Evolutionary conservation across 2,888 invertebrate species (phyloP), one percentile per base, ranked within the genome.

Genomic region (Apodemia mormo): DNA sequence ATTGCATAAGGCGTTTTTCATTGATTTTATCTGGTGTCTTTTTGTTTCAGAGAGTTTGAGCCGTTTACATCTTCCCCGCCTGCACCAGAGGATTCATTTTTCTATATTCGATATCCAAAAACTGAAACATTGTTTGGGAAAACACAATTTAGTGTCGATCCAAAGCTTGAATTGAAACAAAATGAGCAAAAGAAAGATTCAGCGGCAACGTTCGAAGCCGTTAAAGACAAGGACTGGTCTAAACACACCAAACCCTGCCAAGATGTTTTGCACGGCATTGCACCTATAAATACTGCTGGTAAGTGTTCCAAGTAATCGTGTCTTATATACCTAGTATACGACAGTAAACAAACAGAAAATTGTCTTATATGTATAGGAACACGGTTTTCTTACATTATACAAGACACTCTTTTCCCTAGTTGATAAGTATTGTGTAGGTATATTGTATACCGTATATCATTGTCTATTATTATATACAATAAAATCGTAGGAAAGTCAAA

Each of bases 81-180:
- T 2, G 94, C 95, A 40, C 94, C 95, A 61, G 96, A 96, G 85
- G 96, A 96, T 80, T 95, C 95, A 68, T 96, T 96, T 83, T 95
- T 96, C 84, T 95, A 94, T 82, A 94, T 96, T 77, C 94, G 95
- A 68, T 96, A 96, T 82, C 95, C 95, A 14, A 93, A 87, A 78
- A 81, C 89, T 8, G 88, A 92, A 49, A 82, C 77, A n/a, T 72
- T 92, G 65, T 88, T 91, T 70, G 87, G 88, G 22, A 86, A 87
- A 71, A 72, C 82, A n/a, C 85, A 81, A 68, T 66, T 80, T 8
- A 80, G 83, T 52, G 85, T 85, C 12, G 68, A 82, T 22, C 77
- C 85, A 4, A 83, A 82, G 65, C 73, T 83, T 58, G 72, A 83
- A 67, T 22, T 54, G 0, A 54, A 54, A 22, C 54, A n/a, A 54